Evolutionary conservation across 2,888 invertebrate species (phyloP).

Genomic region (Drosophila niveifrons): DNA sequence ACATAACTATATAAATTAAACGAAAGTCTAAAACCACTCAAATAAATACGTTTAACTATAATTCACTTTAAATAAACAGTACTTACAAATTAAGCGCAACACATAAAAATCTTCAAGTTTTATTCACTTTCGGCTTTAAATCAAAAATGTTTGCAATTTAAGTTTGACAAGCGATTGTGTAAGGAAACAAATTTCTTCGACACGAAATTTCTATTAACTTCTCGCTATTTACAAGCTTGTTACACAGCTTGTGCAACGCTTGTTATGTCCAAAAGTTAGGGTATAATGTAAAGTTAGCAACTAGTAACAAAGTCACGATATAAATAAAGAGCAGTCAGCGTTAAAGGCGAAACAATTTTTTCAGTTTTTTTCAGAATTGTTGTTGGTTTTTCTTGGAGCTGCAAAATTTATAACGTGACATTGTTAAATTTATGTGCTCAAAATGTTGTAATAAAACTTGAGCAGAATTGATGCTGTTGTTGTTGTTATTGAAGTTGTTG

Average conservation of each 20-base stretch:
- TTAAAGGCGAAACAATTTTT: conserved; percentile 55
- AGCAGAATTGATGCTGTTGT: conserved; percentile 21
- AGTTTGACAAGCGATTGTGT: neutral
- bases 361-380: conserved; percentile 8
- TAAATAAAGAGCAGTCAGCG: conserved; percentile 74
- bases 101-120: too few relatives aligned
- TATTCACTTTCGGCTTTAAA: too few relatives aligned
- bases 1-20: too few relatives aligned
- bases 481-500: neutral
- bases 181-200: neutral
- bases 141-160: neutral
- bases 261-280: neutral
- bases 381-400: conserved; percentile 39
- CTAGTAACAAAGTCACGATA: conserved; percentile 70
- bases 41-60: too few relatives aligned
- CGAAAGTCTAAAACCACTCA: too few relatives aligned
- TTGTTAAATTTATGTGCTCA: conserved; percentile 75
- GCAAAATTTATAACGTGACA: conserved; percentile 79
- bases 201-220: neutral
- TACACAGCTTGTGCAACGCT: neutral
- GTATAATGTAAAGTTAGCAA: conserved; percentile 61
- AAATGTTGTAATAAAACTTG: conserved; percentile 70
- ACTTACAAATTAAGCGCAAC: too few relatives aligned
- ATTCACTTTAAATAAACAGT: too few relatives aligned
- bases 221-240: neutral